Base-by-base conservation (phyloP, 2,797 vertebrate species). In the Chrosomus eos region DNA sequence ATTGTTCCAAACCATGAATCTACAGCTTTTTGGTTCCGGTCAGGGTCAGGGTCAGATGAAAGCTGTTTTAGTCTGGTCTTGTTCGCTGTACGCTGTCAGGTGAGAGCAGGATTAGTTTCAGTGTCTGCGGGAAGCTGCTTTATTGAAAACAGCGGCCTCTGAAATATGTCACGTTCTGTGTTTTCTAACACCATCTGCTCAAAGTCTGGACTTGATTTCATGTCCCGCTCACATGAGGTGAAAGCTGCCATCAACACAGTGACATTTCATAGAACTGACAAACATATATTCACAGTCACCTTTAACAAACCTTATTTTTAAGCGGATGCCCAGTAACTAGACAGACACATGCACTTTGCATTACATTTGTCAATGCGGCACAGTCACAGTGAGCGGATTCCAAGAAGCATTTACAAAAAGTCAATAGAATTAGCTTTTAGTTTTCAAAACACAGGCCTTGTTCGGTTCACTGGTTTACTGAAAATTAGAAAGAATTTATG, bases 151-250 rank as follows among this genome's bases (percentile, higher is more conserved):
- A 82, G 82, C 21, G 76, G 73, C 53, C 53, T 40, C 26, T 84
- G 84, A 88, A 70, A 71, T 89, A 91, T 45, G 83, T 90, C 89
- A 51, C 58, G 55, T 82, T 91, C 88, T 66, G 89, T 91, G 89
- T 91, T 89, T 88, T 91, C 87, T 89, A 88, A 87, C 89, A 89
- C 93, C 93, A 95, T 95, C 93, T 95, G 93, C 85, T 92, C 90
- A 90, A 89, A 91, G 90, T 87, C 91, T 71, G 74, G 87, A 85
- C 79, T 88, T 92, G 92, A 94, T 94, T 93, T 93, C 91, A 7
- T 91, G 89, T 90, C 85, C 31, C 84, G 88, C 88, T 91, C 89
- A 89, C 88, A 89, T 84, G 88, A 71, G 89, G 75, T 85, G 87
- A 90, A 91, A 90, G 90, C 91, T 91, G 90, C 62, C 26, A n/a